These are phyloP conservation scores for Proisotoma minuta DNA, from an alignment of 2,888 invertebrate species.

Conservation along the genomic window DNA sequence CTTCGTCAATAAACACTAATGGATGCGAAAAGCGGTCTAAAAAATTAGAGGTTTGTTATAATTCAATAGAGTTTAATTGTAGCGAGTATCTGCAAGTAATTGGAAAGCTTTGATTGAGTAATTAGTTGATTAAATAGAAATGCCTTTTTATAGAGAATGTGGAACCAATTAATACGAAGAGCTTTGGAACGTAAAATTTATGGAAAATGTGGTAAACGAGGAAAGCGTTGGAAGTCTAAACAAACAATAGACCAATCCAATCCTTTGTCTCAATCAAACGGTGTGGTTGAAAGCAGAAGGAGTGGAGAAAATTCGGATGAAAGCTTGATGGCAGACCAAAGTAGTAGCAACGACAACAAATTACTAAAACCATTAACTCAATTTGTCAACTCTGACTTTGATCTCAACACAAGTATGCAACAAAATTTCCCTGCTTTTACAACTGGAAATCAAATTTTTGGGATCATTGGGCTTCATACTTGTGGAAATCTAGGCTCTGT, in stretches of 20 bases:
- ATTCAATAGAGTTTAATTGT: constrained; percentile 12
- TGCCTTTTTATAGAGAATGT: constrained; percentile 18
- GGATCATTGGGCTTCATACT: constrained; percentile 72
- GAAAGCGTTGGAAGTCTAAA: constrained; percentile 23
- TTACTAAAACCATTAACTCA: constrained; percentile 28
- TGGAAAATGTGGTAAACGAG: constrained; percentile 21
- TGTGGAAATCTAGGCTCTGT: constrained; percentile 78
- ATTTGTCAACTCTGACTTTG: constrained; percentile 28
- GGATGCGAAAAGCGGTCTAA: constrained; percentile 60
- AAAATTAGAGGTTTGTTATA: constrained; percentile 50
- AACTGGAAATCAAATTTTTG: constrained; percentile 33
- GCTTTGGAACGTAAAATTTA: constrained; percentile 23
- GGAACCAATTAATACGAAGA: constrained; percentile 27
- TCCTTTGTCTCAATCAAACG: neutral
- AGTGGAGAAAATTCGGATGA: neutral
- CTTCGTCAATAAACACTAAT: constrained; percentile 62
- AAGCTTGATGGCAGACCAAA: neutral
- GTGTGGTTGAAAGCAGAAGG: neutral
- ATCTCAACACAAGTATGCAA: constrained; percentile 22
- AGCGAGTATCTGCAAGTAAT: too few relatives aligned
- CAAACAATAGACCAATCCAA: too few relatives aligned
- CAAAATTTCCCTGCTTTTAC: constrained; percentile 15
- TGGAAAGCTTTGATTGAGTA: too few relatives aligned
- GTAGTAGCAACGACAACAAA: constrained; percentile 3
- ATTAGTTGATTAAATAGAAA: neutral